These are phyloP conservation scores for Grammomys dolichurus DNA, from an alignment of 2,113 vertebrate genomes.

Conservation along the genomic window DNA sequence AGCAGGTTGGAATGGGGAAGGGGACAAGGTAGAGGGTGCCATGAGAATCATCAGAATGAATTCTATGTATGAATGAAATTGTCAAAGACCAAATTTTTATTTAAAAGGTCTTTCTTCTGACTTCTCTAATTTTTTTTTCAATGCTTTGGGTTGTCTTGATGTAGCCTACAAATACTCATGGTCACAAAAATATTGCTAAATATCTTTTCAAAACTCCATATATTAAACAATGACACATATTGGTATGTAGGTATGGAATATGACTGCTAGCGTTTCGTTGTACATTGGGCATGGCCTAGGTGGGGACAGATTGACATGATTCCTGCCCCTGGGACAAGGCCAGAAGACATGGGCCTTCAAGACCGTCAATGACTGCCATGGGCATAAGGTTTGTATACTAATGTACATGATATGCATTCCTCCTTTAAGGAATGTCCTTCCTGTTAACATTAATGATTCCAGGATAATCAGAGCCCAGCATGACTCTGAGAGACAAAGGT, in stretches of 20 bases:
- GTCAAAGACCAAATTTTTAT: not conserved
- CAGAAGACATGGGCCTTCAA: no score
- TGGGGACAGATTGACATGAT: no score
- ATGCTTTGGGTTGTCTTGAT: not conserved
- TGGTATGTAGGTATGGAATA: not conserved
- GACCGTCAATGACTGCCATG: no score
- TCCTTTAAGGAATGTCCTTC: no score
- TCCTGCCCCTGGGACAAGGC: no score
- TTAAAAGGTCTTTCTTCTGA: not conserved
- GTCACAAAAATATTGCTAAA: not conserved
- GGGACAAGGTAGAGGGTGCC: no score
- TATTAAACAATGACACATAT: not conserved
- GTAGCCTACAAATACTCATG: not conserved
- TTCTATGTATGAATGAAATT: not conserved
- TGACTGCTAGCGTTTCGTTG: not conserved
- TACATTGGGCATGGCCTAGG: not conserved
- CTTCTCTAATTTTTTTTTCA: not conserved
- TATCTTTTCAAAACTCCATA: not conserved
- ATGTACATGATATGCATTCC: no score
- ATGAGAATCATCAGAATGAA: not conserved
- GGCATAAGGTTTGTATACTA: no score
- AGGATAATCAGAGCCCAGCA: no score
- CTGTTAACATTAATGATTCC: no score
- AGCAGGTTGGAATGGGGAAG: not conserved
- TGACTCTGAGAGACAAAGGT: no score